These are phyloP conservation scores for Porites divaricata DNA, from an alignment of 92 coral and sea anemone genomes.

Conservation along the genomic window DNA sequence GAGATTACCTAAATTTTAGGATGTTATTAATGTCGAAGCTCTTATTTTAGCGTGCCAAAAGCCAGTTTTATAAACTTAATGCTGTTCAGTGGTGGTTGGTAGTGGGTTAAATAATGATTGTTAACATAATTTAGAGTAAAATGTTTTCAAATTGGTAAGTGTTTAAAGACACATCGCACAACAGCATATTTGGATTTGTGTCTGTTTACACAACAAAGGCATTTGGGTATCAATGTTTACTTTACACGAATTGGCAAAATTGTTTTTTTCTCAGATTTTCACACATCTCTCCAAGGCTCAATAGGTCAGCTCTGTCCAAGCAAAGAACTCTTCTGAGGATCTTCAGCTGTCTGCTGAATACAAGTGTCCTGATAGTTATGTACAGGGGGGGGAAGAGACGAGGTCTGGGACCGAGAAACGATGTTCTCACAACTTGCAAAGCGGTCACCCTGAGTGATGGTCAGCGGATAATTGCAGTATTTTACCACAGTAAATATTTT, in stretches of 20 bases:
- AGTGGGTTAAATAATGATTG: not conserved
- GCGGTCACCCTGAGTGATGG: too few relatives aligned
- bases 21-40: not conserved
- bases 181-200: not conserved
- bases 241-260: not conserved
- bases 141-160: not conserved
- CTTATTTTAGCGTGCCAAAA: not conserved
- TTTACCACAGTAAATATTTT: too few relatives aligned
- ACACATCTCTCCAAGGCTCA: not conserved
- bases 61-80: not conserved
- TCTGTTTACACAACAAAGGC: conserved; percentile 38
- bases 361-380: too few relatives aligned
- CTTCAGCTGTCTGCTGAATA: too few relatives aligned
- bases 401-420: too few relatives aligned
- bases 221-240: not conserved
- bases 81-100: not conserved
- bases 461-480: too few relatives aligned
- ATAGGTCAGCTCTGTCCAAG: too few relatives aligned
- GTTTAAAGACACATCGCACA: not conserved
- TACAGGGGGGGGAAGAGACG: too few relatives aligned
- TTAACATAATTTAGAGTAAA: not conserved
- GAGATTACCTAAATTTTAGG: not conserved
- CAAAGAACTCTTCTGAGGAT: too few relatives aligned
- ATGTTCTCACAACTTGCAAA: too few relatives aligned
- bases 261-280: too few relatives aligned